Conservation (phyloP, 2,113 vertebrate genomes). For the Erythrocercus mccallii region DNA sequence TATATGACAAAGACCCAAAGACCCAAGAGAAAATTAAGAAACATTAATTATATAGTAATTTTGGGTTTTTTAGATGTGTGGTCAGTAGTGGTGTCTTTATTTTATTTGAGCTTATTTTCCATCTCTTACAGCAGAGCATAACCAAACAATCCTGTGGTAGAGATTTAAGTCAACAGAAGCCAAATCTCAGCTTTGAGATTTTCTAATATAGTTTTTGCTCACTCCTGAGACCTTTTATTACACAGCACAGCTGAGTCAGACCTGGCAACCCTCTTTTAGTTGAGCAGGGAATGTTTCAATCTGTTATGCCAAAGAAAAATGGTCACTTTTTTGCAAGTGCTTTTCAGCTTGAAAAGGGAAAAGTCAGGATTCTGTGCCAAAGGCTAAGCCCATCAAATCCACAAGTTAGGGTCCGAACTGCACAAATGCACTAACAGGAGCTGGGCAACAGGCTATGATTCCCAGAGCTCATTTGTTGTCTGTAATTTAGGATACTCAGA, state of each 20-base stretch:
- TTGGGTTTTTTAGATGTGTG: neutral
- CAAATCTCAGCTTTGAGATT: neutral
- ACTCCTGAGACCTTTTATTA: slow-evolving; percentile 21
- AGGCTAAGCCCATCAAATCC: neutral
- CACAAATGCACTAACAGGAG: neutral
- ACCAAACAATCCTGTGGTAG: neutral
- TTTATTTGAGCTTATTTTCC: neutral
- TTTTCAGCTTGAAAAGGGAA: slow-evolving; percentile 18
- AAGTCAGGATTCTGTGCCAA: neutral
- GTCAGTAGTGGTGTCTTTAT: neutral
- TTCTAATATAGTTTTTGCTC: neutral
- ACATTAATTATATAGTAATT: neutral
- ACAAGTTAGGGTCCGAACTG: neutral
- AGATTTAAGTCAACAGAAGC: neutral
- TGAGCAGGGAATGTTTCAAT: neutral
- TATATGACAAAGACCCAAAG: neutral
- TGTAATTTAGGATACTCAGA: neutral
- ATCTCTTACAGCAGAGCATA: neutral
- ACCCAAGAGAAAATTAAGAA: neutral
- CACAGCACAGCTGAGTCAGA: slow-evolving; percentile 1
- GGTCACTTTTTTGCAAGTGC: neutral
- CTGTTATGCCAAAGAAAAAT: slow-evolving; percentile 33
- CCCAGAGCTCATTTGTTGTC: neutral
- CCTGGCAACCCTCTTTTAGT: neutral
- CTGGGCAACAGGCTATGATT: neutral